Percentiles rank a stretch among this genome's conserved stretches.
These are phyloP conservation scores for Caradrina clavipalpis DNA, from an alignment of 2,888 invertebrate genomes.

Conservation along the genomic window DNA sequence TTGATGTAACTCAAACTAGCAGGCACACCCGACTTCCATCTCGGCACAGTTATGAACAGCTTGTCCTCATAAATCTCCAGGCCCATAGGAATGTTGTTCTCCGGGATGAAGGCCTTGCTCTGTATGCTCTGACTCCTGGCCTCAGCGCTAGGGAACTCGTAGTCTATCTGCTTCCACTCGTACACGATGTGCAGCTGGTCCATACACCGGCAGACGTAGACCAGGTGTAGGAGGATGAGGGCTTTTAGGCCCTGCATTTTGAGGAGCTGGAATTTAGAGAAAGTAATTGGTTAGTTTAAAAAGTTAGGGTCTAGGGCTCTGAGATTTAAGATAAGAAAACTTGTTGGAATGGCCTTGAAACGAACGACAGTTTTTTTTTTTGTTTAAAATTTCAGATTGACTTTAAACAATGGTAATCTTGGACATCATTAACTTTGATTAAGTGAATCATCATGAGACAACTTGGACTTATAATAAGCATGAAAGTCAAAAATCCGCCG, in stretches of 20 bases:
- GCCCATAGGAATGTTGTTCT: conserved; percentile 94
- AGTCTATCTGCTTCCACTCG: conserved; percentile 94
- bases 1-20: conserved; percentile 94
- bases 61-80: conserved; percentile 93
- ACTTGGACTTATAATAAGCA: too few species aligned
- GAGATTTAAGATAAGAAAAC: not conserved
- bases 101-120: conserved; percentile 92
- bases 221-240: conserved; percentile 81
- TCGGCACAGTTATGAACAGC: conserved; percentile 94
- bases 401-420: too few species aligned
- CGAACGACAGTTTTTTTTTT: too few species aligned
- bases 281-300: conserved; percentile 5
- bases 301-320: not conserved
- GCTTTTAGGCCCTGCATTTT: conserved; percentile 79
- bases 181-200: conserved; percentile 93
- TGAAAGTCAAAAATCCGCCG: too few species aligned
- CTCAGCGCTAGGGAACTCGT: conserved; percentile 91
- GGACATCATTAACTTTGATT: too few species aligned
- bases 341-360: too few species aligned
- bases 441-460: too few species aligned
- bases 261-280: conserved; percentile 70
- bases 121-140: conserved; percentile 91
- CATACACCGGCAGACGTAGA: conserved; percentile 86
- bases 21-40: conserved; percentile 94
- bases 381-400: too few species aligned